phyloP scores from a whole-genome alignment of 2,888 invertebrate species.

The Cremastinae sp. region DNA sequence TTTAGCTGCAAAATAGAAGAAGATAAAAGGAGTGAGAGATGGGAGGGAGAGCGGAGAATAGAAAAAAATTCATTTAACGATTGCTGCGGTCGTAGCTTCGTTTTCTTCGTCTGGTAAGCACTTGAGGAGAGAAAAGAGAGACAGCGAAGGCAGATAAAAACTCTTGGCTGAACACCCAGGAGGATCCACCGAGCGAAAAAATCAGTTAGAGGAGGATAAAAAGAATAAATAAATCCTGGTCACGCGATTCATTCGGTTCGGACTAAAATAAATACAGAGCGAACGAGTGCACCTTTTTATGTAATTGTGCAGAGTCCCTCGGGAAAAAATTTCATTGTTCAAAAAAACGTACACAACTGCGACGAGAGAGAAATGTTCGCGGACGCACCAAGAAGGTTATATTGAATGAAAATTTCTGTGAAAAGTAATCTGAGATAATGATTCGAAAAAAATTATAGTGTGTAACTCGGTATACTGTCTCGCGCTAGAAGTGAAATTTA shows the following conservation, averaged over 20 bases:
- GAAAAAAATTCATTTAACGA: constrained; percentile 48
- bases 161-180: constrained; percentile 19
- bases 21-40: not conserved
- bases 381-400: no score
- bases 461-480: no score
- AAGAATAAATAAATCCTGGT: constrained; percentile 16
- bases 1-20: constrained; percentile 35
- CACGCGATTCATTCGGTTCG: constrained; percentile 32
- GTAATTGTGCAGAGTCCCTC: no score
- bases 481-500: no score
- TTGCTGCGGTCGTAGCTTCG: constrained; percentile 36
- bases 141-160: constrained; percentile 16
- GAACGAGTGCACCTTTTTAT: not conserved
- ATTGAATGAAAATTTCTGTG: no score
- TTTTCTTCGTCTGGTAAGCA: constrained; percentile 35
- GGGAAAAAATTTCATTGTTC: constrained; percentile 4
- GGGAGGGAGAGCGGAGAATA: constrained; percentile 7
- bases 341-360: no score
- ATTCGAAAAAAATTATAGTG: no score
- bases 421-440: no score
- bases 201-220: not conserved
- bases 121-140: not conserved
- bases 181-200: not conserved
- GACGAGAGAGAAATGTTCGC: no score
- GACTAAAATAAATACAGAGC: not conserved